A percentile compares a stretch with the other conserved stretches of the same genome.
phyloP scores from a whole-genome alignment of 2,113 vertebrate genomes.

The Rhabdornis inornatus region DNA sequence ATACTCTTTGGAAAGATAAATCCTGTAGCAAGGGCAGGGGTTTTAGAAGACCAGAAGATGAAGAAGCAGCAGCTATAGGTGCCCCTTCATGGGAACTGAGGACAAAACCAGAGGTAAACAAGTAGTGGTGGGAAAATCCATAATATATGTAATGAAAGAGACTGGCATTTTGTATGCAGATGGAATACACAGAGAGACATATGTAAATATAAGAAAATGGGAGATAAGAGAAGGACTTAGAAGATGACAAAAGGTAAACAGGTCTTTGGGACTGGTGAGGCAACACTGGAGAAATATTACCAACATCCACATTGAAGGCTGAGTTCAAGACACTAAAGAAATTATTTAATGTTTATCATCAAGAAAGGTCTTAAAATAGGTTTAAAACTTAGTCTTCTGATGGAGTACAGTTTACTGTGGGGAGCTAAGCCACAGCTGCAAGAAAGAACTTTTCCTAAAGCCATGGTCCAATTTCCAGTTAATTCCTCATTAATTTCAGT shows the following conservation, averaged over 20 bases:
- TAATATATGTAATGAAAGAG: not conserved
- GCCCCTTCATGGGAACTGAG: not conserved
- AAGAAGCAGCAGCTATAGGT: not conserved
- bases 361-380: not conserved
- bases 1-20: not conserved
- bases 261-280: not conserved
- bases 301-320: not conserved
- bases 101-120: not conserved
- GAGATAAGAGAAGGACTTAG: not conserved
- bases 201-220: fast-evolving
- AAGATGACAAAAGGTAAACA: not conserved
- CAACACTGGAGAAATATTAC: not conserved
- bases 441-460: not conserved
- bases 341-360: not conserved
- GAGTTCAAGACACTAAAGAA: not conserved
- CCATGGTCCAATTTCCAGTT: not conserved
- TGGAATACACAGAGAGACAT: not conserved
- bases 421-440: not conserved
- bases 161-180: not conserved
- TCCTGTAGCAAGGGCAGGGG: not conserved
- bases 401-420: not conserved
- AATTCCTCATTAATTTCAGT: not conserved
- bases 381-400: not conserved
- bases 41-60: not conserved
- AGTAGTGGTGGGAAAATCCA: not conserved